A percentile compares a stretch with the other conserved stretches of the same genome.
phyloP scores from a whole-genome alignment of 2,888 invertebrate species.

The Trichogramma evanescens region DNA sequence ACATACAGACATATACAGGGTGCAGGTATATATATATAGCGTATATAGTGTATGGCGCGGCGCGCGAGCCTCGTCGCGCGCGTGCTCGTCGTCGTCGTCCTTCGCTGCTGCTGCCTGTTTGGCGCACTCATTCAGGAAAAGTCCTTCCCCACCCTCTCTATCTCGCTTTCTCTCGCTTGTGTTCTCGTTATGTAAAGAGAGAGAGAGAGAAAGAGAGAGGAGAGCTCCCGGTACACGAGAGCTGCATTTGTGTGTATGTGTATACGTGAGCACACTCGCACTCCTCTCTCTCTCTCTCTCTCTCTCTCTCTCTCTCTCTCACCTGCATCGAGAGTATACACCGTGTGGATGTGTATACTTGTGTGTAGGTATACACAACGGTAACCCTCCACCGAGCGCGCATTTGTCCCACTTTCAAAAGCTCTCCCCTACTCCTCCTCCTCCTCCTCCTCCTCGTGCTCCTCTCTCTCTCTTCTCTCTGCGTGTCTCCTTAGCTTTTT shows the following conservation, averaged over 20 bases:
- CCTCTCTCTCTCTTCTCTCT: background rate
- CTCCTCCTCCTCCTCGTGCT: background rate
- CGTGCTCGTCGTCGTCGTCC: too few species aligned
- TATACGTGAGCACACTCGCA: background rate
- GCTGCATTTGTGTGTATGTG: too few species aligned
- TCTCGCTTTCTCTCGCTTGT: background rate
- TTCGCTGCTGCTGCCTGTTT: background rate
- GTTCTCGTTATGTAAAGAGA: too few species aligned
- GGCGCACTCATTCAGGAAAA: constrained; percentile 10
- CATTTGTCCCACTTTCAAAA: constrained; percentile 2
- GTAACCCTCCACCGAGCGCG: background rate
- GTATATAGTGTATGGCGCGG: too few species aligned
- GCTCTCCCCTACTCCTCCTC: background rate
- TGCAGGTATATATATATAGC: too few species aligned
- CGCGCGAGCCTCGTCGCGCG: too few species aligned
- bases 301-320: background rate
- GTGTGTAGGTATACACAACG: too few species aligned
- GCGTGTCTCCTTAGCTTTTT: background rate
- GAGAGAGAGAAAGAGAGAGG: too few species aligned
- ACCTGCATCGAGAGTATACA: background rate
- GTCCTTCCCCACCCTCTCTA: background rate
- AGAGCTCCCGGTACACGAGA: too few species aligned
- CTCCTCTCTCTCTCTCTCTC: background rate
- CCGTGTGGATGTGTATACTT: too few species aligned
- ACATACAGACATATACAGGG: too few species aligned